Base-by-base conservation (phyloP, 2,113 vertebrate genomes). In the Ibidorhyncha struthersii region DNA sequence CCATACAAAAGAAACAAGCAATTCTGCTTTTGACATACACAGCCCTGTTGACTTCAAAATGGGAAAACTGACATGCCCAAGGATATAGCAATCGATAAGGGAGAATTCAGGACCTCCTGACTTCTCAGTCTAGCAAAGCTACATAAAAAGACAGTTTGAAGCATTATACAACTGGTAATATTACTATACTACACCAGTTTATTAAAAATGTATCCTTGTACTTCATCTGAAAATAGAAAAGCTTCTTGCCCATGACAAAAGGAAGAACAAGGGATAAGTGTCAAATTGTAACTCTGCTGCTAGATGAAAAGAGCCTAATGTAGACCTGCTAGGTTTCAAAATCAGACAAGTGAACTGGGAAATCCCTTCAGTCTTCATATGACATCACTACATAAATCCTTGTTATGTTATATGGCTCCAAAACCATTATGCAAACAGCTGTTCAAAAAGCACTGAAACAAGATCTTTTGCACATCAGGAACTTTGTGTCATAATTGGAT, bases 221-320 rank as follows among this genome's bases (percentile, higher is more conserved):
- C 30, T 87, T 53, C 34, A 53, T 32, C 56, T 73, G 79, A 81
- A 87, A 72, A 86, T 50, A 71, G 88, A 88, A 79, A 90, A 88
- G n/a, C 14, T 91, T 81, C 29, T 40, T 41, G 43, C 23, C 61
- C 38, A 36, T 63, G 56, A 61, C 15, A 47, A 71, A 73, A 63
- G 11, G 30, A 85, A 95, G 43, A 93, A 62, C 11, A 65, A 53
- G 18, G 23, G 15, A 5, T 26, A 67, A 47, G 27, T 50, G 53
- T 36, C 23, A 53, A 79, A 63, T 27, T 38, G 7, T 47, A 72
- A 49, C 41, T 50, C 27, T 70, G 32, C 36, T 73, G 23, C 8
- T 41, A 70, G 32, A 49, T n/a, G 22, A 67, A 59, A 84, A 58
- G 43, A 73, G 13, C 8, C 38, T 67, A 40, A 65, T 13, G 9